These are phyloP conservation scores for Okamejei kenojei DNA, from an alignment of 2,797 vertebrate species.

Conservation along the genomic window DNA sequence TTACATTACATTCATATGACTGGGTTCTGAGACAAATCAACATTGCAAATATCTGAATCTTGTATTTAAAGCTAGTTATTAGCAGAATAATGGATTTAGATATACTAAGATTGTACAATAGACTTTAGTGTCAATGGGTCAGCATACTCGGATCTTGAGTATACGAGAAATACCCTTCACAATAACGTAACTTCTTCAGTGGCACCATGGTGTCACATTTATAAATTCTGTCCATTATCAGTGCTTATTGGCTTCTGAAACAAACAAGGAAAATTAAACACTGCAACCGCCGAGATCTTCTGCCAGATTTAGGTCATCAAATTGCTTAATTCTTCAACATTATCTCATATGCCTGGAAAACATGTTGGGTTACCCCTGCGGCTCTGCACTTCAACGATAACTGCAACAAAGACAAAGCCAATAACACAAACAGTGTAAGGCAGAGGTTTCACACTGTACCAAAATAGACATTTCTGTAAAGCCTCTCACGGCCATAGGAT, in stretches of 20 bases:
- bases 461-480: too few relatives aligned
- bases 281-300: conserved; percentile 34
- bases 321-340: conserved; percentile 82
- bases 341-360: conserved; percentile 84
- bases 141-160: conserved; percentile 34
- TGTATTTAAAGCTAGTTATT: conserved; percentile 13
- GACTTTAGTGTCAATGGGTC: conserved; percentile 33
- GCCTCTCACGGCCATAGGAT: too few relatives aligned
- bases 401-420: conserved; percentile 52
- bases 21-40: conserved; percentile 30
- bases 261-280: conserved; percentile 23
- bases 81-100: conserved; percentile 31
- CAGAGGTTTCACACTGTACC: neutral
- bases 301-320: neutral
- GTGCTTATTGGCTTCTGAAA: conserved; percentile 30
- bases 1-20: conserved; percentile 35
- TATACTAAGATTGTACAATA: conserved; percentile 35
- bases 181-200: conserved; percentile 31
- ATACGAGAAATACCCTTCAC: conserved; percentile 38
- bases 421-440: neutral
- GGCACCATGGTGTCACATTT: conserved; percentile 13
- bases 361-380: conserved; percentile 77
- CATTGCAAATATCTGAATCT: conserved; percentile 18
- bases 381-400: conserved; percentile 87
- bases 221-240: conserved; percentile 36